These are phyloP conservation scores for Cercopithecus mitis DNA, from an alignment of 2,797 vertebrate genomes.

Conservation along the genomic window DNA sequence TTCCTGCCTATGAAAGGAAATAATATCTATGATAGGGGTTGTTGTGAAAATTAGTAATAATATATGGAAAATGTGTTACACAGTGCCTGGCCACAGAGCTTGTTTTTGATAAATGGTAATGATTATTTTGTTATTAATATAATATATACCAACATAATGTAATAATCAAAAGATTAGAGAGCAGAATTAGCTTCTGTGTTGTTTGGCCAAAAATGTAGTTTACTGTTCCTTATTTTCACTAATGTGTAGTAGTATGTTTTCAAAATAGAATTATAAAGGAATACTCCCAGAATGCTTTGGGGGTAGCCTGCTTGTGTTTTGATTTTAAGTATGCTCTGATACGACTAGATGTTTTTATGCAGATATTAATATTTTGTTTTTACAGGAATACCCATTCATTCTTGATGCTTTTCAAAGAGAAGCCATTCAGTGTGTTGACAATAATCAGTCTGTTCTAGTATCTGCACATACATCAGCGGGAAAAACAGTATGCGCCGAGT, in stretches of 20 bases:
- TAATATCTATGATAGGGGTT: background rate
- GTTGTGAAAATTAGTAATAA: background rate
- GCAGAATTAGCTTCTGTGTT: background rate
- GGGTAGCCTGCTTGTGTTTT: background rate
- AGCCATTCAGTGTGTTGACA: slow-evolving; percentile 96
- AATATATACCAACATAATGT: background rate
- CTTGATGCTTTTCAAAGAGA: slow-evolving; percentile 98
- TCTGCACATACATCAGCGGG: slow-evolving; percentile 98
- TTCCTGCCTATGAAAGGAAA: background rate
- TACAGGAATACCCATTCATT: slow-evolving; percentile 97
- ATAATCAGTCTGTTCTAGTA: slow-evolving; percentile 97
- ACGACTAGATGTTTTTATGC: background rate
- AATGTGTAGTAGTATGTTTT: background rate
- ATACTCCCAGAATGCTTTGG: background rate
- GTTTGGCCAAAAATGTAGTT: background rate
- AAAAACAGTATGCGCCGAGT: slow-evolving; percentile 99
- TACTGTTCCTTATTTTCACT: background rate
- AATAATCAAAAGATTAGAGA: background rate
- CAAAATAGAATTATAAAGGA: slow-evolving; percentile 11
- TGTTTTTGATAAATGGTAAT: slow-evolving; percentile 19
- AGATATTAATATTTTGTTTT: slow-evolving; percentile 46
- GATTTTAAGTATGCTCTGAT: slow-evolving; percentile 6
- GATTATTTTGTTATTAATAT: background rate
- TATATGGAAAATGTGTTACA: background rate
- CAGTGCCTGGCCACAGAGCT: background rate